Percentiles rank a stretch among this genome's conserved stretches.
Conservation (phyloP, 2,113 vertebrate species). For the Spea bombifrons region DNA sequence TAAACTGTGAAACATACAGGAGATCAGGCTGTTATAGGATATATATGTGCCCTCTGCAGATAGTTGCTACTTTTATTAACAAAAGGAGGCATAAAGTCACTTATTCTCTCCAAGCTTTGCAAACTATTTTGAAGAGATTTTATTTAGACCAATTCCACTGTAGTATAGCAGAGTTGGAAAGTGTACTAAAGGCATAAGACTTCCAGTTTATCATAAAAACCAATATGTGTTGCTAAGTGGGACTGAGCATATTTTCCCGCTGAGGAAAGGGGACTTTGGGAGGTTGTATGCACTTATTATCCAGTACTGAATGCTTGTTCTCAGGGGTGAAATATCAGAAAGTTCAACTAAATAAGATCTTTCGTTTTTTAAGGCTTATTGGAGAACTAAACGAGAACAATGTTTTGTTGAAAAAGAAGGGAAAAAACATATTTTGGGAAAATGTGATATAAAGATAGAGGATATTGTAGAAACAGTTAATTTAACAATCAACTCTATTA, state of each 20-base stretch:
- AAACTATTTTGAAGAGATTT: constrained; percentile 8
- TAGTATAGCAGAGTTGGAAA: neutral
- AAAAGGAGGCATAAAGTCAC: constrained; percentile 1
- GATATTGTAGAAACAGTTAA: too few relatives aligned
- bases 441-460: neutral
- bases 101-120: constrained; percentile 1
- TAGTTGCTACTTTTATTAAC: constrained; percentile 20
- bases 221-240: constrained; percentile 43
- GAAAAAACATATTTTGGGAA: neutral
- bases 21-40: constrained; percentile 21
- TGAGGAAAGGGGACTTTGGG: constrained; percentile 32
- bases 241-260: constrained; percentile 31
- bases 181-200: constrained; percentile 7
- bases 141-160: neutral
- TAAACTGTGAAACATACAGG: constrained; percentile 15
- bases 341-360: constrained; percentile 32
- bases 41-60: constrained; percentile 23
- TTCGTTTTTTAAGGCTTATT: constrained; percentile 15
- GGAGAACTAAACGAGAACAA: neutral
- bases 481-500: too few relatives aligned
- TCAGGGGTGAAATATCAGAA: constrained; percentile 33
- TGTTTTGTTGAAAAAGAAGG: neutral
- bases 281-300: constrained; percentile 42
- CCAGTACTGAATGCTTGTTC: constrained; percentile 31
- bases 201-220: constrained; percentile 40